phyloP scores from a whole-genome alignment of 2,888 invertebrate genomes.

The Meiosimyza decipiens region DNA sequence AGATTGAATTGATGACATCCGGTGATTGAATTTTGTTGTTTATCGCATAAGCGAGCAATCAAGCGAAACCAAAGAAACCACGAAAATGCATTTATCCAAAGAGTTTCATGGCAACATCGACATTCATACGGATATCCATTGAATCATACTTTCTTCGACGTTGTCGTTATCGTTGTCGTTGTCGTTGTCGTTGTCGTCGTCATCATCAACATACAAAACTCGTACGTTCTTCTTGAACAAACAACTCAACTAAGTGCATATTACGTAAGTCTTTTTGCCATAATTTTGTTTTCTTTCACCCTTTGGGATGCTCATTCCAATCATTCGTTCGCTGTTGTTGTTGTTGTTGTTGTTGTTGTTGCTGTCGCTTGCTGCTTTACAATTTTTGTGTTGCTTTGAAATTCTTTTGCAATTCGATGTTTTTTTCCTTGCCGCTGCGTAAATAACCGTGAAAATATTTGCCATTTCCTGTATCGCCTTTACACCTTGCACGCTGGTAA shows the following conservation, averaged over 20 bases:
- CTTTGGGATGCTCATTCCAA: conserved; percentile 5
- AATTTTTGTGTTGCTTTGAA: background rate
- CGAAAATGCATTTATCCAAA: conserved; percentile 24
- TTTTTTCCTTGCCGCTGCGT: conserved; percentile 16
- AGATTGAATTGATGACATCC: no score
- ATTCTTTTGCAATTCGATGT: conserved; percentile 13
- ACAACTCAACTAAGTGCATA: no score
- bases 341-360: background rate
- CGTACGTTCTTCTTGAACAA: no score
- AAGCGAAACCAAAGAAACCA: conserved; percentile 14
- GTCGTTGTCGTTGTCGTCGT: no score
- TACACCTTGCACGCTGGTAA: conserved; percentile 30
- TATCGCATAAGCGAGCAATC: conserved; percentile 22
- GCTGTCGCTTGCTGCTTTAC: background rate
- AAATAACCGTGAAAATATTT: conserved; percentile 43
- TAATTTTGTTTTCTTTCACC: background rate
- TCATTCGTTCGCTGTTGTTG: background rate
- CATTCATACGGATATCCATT: no score
- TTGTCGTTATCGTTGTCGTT: no score
- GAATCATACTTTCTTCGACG: no score
- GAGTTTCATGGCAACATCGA: no score
- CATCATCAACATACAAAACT: no score
- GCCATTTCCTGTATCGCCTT: conserved; percentile 39
- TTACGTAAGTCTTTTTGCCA: no score
- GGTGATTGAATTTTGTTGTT: conserved; percentile 27